Conservation (phyloP, 2,888 invertebrate genomes). For the Sinohyriopsis cumingii region DNA sequence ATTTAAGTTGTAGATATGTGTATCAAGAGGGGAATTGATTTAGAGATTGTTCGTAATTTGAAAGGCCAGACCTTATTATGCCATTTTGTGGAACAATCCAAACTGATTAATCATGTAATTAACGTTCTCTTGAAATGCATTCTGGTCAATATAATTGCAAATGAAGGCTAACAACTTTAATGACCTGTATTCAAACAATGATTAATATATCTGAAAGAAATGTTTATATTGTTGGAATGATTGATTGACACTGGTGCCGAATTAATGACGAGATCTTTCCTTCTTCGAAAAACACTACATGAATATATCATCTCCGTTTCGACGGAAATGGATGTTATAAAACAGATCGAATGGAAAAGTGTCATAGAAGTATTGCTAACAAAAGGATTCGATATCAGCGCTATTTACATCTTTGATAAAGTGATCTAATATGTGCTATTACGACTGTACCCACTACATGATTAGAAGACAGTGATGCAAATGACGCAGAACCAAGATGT, state of each 20-base stretch:
- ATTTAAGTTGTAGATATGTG: slow-evolving; percentile 2
- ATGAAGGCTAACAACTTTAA: not conserved
- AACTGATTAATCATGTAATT: not conserved
- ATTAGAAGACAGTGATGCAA: not conserved
- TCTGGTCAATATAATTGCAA: not conserved
- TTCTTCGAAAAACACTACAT: not conserved
- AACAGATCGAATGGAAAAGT: not conserved
- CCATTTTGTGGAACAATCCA: not conserved
- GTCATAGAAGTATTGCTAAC: not conserved
- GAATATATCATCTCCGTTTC: not conserved
- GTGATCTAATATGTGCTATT: slow-evolving; percentile 1
- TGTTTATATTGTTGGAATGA: not conserved
- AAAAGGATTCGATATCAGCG: not conserved
- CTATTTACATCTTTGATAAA: slow-evolving; percentile 3
- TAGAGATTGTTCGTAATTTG: not conserved
- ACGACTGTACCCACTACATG: not conserved
- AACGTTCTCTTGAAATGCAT: not conserved
- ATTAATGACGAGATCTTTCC: not conserved
- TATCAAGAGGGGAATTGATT: not conserved
- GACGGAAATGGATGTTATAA: not conserved
- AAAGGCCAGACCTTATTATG: not conserved
- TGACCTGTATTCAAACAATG: not conserved
- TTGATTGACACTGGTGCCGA: slow-evolving; percentile 1
- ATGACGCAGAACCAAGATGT: not conserved
- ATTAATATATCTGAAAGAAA: not conserved